Evolutionary conservation across 2,797 vertebrate species (phyloP).

Genomic region (Antrozous pallidus): DNA sequence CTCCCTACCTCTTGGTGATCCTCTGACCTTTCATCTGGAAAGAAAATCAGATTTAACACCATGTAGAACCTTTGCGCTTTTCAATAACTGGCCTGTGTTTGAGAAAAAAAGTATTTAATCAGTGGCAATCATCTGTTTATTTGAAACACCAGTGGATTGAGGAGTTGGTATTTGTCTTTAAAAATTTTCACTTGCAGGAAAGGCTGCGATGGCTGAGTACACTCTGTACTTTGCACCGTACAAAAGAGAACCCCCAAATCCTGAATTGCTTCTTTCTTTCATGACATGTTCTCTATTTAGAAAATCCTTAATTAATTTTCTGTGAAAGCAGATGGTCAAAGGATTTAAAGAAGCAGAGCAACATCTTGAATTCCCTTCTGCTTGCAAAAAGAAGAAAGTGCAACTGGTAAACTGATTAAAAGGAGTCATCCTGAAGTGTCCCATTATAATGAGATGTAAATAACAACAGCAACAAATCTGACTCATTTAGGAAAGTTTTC

Average conservation of each 20-base stretch:
- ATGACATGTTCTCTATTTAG: conserved; percentile 63
- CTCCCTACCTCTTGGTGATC: conserved; percentile 67
- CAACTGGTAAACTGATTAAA: conserved; percentile 71
- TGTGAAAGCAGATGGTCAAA: conserved; percentile 69
- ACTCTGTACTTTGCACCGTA: conserved; percentile 32
- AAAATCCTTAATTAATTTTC: conserved; percentile 77
- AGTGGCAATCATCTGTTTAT: conserved; percentile 62
- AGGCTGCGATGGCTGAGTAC: conserved; percentile 6
- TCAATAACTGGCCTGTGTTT: conserved; percentile 68
- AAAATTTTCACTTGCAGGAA: conserved; percentile 48
- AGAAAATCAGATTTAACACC: conserved; percentile 76
- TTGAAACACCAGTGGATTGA: conserved; percentile 56
- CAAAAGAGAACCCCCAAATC: conserved; percentile 45
- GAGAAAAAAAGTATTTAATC: conserved; percentile 68
- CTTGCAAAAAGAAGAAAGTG: conserved; percentile 55
- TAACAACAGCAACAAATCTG: conserved; percentile 60
- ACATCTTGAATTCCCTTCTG: conserved; percentile 62
- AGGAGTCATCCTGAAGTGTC: conserved; percentile 38
- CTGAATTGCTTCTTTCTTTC: conserved; percentile 61
- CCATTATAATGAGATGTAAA: conserved; percentile 62
- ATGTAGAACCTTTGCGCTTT: conserved; percentile 73
- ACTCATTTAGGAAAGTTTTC: conserved; percentile 63
- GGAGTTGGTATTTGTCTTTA: conserved; percentile 50
- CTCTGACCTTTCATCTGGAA: conserved; percentile 71
- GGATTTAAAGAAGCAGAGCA: conserved; percentile 70